Evolutionary conservation across 2,797 vertebrate species (phyloP).

Genomic region (Hippoglossus hippoglossus): DNA sequence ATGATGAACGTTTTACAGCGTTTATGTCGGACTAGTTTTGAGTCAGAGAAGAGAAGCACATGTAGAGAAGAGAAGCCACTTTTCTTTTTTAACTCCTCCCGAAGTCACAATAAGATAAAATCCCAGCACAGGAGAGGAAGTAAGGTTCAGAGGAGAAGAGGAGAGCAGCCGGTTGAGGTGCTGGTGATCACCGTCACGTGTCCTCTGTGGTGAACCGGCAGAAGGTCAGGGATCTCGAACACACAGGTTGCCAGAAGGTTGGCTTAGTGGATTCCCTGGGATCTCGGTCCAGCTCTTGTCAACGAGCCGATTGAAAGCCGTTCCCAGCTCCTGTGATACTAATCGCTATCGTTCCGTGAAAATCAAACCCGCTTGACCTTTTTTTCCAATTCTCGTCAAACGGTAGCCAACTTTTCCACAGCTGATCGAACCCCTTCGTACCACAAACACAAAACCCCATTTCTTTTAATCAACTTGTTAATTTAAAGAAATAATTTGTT

Average conservation of each 20-base stretch:
- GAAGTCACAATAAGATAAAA: slow-evolving; percentile 30
- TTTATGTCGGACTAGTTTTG: no score
- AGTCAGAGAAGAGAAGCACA: background rate
- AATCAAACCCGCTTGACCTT: slow-evolving; percentile 64
- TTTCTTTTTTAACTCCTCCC: slow-evolving; percentile 31
- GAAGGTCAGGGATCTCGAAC: slow-evolving; percentile 62
- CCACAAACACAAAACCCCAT: no score
- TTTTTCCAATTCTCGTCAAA: no score
- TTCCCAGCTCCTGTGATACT: slow-evolving; percentile 43
- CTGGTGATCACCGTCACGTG: slow-evolving; percentile 40
- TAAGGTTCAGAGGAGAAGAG: no score
- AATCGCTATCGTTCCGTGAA: slow-evolving; percentile 49
- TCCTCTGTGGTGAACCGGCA: slow-evolving; percentile 58
- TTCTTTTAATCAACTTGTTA: no score
- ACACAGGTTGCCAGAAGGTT: slow-evolving; percentile 66
- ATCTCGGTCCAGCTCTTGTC: slow-evolving; percentile 56
- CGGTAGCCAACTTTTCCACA: no score
- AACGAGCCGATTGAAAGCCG: slow-evolving; percentile 54
- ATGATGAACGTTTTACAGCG: no score
- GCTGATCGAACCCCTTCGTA: no score
- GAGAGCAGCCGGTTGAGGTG: background rate
- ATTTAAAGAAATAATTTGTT: no score
- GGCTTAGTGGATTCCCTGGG: slow-evolving; percentile 64
- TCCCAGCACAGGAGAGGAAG: slow-evolving; percentile 21
- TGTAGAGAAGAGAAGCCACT: background rate